Evolutionary conservation across 2,113 vertebrate species (phyloP), one percentile per base, ranked within the genome.

Genomic region (Oophaga pumilio): DNA sequence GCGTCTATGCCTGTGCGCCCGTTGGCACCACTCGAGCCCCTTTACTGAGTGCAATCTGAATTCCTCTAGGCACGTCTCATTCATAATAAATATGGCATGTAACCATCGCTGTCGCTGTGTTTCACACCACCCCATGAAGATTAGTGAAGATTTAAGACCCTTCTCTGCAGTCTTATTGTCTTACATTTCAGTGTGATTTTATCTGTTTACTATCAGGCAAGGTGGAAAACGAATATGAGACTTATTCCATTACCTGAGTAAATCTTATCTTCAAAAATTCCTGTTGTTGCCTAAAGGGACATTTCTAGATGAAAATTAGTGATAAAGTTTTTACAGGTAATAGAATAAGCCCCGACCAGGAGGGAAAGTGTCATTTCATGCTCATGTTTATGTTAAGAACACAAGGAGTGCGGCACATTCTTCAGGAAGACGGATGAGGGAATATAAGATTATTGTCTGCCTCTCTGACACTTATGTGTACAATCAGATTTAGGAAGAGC

Each of bases 401-500:
- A 60, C 60, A n/a, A 71, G 50, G 64, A 68, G 14, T 12, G 20
- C 20, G 24, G 18, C 10, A 6, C 66, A 84, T 84, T 52, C 15
- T 53, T 69, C 82, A 84, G 49, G 82, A 68, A 64, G 80, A 82
- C 33, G 62, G 20, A 82, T 82, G 80, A 24, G 62, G 62, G 52
- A 82, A 68, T 64, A 82, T 20, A 52, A 82, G 59, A 82, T 82
- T 82, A 68, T 68, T 64, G 80, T 82, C 80, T 64, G 59, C 18
- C 43, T 20, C 80, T 82, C 60, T 82, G 80, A 82, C 80, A 82
- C 80, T 82, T 68, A 68, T 82, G 66, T 71, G 50, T 84, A 69
- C 82, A 84, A 84, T 84, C 82, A 84, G 82, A 84, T 84, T 84
- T 84, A 68, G 64, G 66, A 57, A 84, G 66, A 56, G 53, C 77